phyloP scores from a whole-genome alignment of 2,113 vertebrate genomes.

The Eidolon helvum region DNA sequence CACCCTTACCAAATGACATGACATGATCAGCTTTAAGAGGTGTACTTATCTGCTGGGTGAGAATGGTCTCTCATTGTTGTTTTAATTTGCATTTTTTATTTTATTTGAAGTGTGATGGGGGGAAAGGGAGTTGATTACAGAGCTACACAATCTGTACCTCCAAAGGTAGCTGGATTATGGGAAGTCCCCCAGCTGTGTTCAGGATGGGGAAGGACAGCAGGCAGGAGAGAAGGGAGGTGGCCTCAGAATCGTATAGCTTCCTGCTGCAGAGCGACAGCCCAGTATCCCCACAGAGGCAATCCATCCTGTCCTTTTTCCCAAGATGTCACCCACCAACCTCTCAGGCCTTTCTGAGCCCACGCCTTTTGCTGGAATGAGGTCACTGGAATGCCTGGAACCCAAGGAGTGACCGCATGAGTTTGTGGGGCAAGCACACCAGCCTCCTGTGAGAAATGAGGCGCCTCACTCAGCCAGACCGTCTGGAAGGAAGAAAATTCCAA shows the following conservation, averaged over 20 bases:
- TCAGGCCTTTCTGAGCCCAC: neutral
- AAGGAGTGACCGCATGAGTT: neutral
- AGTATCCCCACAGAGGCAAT: neutral
- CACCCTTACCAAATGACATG: neutral
- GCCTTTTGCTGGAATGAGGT: constrained; percentile 43
- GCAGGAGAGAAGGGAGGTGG: neutral
- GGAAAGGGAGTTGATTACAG: neutral
- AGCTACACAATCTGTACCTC: neutral
- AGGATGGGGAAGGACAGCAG: neutral
- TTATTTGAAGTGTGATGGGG: neutral
- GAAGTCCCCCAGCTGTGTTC: neutral
- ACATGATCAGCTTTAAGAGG: neutral
- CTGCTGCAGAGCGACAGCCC: neutral
- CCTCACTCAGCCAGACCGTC: neutral
- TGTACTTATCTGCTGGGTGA: neutral
- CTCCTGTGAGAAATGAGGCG: neutral
- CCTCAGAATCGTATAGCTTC: neutral
- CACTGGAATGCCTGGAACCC: constrained; percentile 34
- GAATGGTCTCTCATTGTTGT: neutral
- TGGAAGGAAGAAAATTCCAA: constrained; percentile 34
- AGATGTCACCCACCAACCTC: neutral
- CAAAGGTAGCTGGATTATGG: neutral
- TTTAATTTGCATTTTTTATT: neutral
- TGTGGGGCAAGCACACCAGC: neutral
- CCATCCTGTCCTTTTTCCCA: neutral